Conservation (phyloP, 1,140 invertebrate species). For the Agrilus planipennis region DNA sequence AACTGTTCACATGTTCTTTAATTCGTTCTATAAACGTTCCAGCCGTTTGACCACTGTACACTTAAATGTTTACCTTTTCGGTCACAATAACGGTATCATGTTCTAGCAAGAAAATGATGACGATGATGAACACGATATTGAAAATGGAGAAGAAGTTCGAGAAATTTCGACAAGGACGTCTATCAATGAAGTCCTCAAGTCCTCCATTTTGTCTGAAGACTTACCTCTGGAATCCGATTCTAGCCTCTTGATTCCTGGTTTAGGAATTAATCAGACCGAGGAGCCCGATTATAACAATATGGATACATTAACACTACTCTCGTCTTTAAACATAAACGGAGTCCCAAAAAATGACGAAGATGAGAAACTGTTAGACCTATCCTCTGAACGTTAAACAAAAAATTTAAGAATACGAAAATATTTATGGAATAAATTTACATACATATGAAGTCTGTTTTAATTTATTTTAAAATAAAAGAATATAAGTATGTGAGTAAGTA, state of each 20-base stretch:
- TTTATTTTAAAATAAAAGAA: not conserved
- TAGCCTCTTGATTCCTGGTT: slow-evolving; percentile 18
- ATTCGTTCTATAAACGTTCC: not conserved
- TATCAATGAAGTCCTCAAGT: slow-evolving; percentile 8
- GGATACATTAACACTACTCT: slow-evolving; percentile 31
- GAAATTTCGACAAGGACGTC: slow-evolving; percentile 13
- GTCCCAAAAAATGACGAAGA: slow-evolving; percentile 9
- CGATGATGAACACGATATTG: slow-evolving; percentile 26
- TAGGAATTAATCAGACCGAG: slow-evolving; percentile 11
- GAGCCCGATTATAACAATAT: slow-evolving; percentile 32
- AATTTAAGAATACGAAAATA: slow-evolving; percentile 1
- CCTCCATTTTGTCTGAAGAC: slow-evolving; percentile 4
- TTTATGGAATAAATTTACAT: slow-evolving; percentile 2
- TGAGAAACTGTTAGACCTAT: no score
- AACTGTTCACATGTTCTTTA: no score
- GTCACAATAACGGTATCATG: no score
- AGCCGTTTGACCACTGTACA: not conserved
- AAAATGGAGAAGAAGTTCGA: slow-evolving; percentile 25
- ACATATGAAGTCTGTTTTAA: not conserved
- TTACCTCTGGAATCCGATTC: slow-evolving; percentile 5
- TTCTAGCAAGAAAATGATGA: slow-evolving; percentile 21
- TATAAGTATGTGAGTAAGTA: slow-evolving; percentile 3
- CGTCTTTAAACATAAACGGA: slow-evolving; percentile 25
- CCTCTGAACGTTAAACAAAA: no score
- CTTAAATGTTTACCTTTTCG: not conserved